A percentile compares a stretch with the other conserved stretches of the same genome.
Conservation (phyloP, 2,888 invertebrate genomes). For the Margaritifera margaritifera region DNA sequence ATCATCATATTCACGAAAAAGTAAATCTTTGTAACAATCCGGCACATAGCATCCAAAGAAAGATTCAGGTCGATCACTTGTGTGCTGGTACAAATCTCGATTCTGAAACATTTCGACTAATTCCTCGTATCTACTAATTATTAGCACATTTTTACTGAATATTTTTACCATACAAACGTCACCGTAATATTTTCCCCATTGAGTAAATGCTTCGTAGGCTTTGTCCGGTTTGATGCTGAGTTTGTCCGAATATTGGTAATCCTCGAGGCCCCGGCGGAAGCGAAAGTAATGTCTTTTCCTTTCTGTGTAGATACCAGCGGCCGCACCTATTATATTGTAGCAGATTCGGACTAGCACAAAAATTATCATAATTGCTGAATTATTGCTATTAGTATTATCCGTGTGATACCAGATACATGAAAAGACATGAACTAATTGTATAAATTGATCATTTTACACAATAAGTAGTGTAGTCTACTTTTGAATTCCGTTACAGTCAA, state of each 20-base stretch:
- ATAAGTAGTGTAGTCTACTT: no score
- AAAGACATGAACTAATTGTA: no score
- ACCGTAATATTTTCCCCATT: slow-evolving; percentile 34
- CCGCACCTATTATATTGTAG: no score
- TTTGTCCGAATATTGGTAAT: slow-evolving; percentile 26
- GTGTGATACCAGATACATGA: no score
- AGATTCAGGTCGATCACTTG: slow-evolving; percentile 32
- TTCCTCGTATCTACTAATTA: slow-evolving; percentile 24
- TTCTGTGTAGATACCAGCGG: no score
- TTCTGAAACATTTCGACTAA: slow-evolving; percentile 27
- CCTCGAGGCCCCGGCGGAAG: slow-evolving; percentile 31
- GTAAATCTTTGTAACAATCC: slow-evolving; percentile 28
- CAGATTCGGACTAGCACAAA: no score
- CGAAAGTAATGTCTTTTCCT: no score
- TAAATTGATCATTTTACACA: no score
- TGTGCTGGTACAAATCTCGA: slow-evolving; percentile 6
- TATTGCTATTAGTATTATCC: no score
- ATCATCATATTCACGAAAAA: slow-evolving; percentile 34
- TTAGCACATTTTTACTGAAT: slow-evolving; percentile 26
- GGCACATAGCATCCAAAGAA: slow-evolving; percentile 35
- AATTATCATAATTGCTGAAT: no score
- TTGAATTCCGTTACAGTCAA: no score
- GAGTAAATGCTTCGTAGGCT: slow-evolving; percentile 30
- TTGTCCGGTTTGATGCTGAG: slow-evolving; percentile 24
- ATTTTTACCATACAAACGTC: slow-evolving; percentile 28